These are phyloP conservation scores for Spodoptera frugiperda DNA, from an alignment of 1,140 invertebrate genomes.

Conservation along the genomic window DNA sequence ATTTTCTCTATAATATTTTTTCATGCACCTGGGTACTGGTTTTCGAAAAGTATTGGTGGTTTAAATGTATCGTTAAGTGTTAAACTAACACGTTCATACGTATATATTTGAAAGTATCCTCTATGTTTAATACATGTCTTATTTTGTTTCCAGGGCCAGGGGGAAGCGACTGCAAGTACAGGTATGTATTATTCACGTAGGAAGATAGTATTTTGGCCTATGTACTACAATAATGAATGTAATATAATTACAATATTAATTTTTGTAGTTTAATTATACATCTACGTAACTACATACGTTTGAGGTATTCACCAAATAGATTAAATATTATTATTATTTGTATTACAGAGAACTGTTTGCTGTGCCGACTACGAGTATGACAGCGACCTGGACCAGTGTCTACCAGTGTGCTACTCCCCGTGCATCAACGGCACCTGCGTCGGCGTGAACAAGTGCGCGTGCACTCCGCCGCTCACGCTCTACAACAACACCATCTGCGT, in stretches of 20 bases:
- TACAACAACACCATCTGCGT: background rate
- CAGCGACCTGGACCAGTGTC: background rate
- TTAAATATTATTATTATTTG: background rate
- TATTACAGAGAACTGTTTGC: conserved; percentile 10
- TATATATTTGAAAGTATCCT: background rate
- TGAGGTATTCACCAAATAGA: too few species aligned
- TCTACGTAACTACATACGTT: too few species aligned
- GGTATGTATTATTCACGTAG: background rate
- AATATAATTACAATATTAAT: too few species aligned
- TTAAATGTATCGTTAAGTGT: background rate
- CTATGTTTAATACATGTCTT: background rate
- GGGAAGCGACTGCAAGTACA: background rate
- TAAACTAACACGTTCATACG: background rate
- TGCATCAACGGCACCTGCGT: conserved; percentile 5
- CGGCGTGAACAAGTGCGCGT: background rate
- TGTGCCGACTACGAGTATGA: conserved; percentile 15
- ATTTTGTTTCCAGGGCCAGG: background rate
- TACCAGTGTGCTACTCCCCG: background rate
- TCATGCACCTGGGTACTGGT: too few species aligned
- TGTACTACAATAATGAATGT: too few species aligned
- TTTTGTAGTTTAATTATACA: too few species aligned
- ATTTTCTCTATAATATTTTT: too few species aligned
- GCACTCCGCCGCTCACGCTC: background rate
- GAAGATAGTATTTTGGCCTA: background rate
- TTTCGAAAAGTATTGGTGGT: background rate